Evolutionary conservation across 1,140 invertebrate genomes (phyloP).

Genomic region (Rhagoletis zephyria): DNA sequence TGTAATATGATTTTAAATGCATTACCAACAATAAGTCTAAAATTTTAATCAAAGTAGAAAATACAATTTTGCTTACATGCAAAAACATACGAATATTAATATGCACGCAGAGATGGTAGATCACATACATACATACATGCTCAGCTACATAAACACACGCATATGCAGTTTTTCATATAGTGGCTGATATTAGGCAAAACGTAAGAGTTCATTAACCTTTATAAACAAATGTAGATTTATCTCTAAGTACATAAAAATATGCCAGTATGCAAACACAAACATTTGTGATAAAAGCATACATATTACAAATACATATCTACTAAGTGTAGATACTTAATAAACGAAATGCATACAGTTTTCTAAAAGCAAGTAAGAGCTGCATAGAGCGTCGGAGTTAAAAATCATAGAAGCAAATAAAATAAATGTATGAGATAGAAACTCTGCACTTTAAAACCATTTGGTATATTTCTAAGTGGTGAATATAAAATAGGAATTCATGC

Average conservation of each 20-base stretch:
- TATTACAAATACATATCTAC: neutral
- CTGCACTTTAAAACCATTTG: neutral
- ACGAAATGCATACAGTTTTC: neutral
- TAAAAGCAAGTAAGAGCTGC: neutral
- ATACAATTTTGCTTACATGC: too few relatives aligned
- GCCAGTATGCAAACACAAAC: neutral
- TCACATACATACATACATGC: neutral
- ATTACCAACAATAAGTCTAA: too few relatives aligned
- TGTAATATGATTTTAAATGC: too few relatives aligned
- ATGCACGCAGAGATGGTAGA: neutral
- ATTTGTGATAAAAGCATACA: too few relatives aligned
- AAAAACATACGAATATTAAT: too few relatives aligned
- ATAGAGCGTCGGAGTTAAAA: neutral
- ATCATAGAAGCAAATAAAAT: neutral
- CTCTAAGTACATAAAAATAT: neutral
- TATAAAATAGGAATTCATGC: neutral
- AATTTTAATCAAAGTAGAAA: too few relatives aligned
- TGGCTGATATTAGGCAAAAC: neutral
- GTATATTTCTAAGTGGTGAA: neutral
- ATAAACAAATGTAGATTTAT: neutral
- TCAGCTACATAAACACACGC: neutral
- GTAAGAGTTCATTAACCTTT: neutral
- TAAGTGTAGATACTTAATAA: neutral
- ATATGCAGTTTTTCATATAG: neutral
- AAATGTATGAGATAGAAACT: neutral